Evolutionary conservation across 1,140 invertebrate species (phyloP).

Genomic region (Frieseomelitta varia): DNA sequence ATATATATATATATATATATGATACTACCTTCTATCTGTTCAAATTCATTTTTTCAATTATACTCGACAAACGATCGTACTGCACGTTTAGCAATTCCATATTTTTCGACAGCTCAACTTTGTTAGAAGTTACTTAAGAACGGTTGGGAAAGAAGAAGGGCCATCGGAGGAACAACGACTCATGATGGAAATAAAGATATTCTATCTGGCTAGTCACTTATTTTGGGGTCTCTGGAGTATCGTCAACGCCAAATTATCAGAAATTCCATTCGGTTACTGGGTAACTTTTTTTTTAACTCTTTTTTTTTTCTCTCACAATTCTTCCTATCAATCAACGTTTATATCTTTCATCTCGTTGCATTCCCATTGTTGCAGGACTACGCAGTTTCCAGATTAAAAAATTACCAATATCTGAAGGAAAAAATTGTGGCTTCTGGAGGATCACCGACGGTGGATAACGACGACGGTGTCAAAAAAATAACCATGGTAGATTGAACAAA

Average conservation of each 20-base stretch:
- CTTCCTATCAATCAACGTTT: neutral
- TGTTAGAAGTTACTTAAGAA: conserved; percentile 84
- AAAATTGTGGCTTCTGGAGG: conserved; percentile 79
- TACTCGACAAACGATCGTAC: neutral
- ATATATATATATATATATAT: too few relatives aligned
- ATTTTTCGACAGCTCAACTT: conserved; percentile 83
- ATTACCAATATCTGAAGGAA: conserved; percentile 83
- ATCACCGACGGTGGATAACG: conserved; percentile 62
- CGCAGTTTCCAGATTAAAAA: conserved; percentile 82
- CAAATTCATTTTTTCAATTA: conserved; percentile 25
- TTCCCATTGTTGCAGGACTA: conserved; percentile 81
- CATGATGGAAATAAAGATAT: conserved; percentile 90
- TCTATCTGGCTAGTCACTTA: conserved; percentile 94
- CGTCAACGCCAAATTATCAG: conserved; percentile 92
- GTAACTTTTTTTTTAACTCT: conserved; percentile 84
- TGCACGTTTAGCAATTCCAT: conserved; percentile 32
- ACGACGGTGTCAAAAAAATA: conserved; percentile 70
- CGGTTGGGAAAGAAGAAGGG: conserved; percentile 78
- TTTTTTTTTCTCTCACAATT: too few relatives aligned
- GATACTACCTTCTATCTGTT: conserved; percentile 9
- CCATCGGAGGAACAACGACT: conserved; percentile 83
- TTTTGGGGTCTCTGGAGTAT: conserved; percentile 96
- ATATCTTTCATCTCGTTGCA: neutral
- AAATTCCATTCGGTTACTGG: conserved; percentile 97
- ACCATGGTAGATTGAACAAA: conserved; percentile 68